A percentile compares a stretch with the other conserved stretches of the same genome.
These are phyloP conservation scores for Crepidodera aurea DNA, from an alignment of 2,888 invertebrate genomes.

Conservation along the genomic window DNA sequence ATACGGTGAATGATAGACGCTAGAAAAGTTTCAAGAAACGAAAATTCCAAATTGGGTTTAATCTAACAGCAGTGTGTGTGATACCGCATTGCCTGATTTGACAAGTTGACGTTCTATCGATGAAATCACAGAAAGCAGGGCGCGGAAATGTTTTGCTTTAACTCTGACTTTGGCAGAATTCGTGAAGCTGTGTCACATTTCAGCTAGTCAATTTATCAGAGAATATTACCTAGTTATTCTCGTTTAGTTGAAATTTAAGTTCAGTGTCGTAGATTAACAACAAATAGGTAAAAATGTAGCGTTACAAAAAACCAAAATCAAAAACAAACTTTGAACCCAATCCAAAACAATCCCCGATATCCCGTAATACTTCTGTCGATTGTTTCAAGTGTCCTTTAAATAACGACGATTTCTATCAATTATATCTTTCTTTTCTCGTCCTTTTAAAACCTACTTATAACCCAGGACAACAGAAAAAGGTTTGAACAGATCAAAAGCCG, in stretches of 20 bases:
- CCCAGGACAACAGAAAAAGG: no score
- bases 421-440: no score
- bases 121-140: conserved; percentile 24
- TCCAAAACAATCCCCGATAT: no score
- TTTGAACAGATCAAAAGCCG: no score
- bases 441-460: no score
- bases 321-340: no score
- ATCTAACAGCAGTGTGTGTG: conserved; percentile 42
- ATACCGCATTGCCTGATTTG: conserved; percentile 40
- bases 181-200: conserved; percentile 37
- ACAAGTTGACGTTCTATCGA: conserved; percentile 39
- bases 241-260: neutral
- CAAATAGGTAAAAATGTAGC: no score
- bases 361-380: no score
- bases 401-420: no score
- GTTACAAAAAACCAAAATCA: no score
- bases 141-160: conserved; percentile 39
- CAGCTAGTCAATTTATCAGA: conserved; percentile 22
- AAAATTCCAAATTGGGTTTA: conserved; percentile 42
- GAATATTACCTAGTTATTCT: conserved; percentile 16
- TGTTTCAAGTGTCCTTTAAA: no score
- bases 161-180: conserved; percentile 53
- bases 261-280: no score
- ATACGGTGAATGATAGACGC: conserved; percentile 27
- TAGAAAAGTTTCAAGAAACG: conserved; percentile 33